These are phyloP conservation scores for Heliocidaris erythrogramma DNA, from an alignment of 35 echinoderm and acorn worm genomes.

Conservation along the genomic window DNA sequence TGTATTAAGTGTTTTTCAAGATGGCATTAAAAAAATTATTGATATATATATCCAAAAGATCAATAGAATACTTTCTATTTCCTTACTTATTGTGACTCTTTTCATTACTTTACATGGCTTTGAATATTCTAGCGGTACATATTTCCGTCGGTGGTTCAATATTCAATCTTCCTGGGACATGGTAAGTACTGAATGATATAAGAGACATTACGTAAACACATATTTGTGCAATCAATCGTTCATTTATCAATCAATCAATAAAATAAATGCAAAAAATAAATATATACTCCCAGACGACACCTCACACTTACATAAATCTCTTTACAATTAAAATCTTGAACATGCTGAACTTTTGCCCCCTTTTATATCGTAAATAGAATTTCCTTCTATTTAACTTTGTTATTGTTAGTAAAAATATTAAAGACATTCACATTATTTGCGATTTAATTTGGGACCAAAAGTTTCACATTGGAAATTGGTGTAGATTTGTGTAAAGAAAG, in stretches of 20 bases:
- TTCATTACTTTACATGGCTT: no score
- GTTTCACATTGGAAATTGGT: neutral
- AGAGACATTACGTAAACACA: neutral
- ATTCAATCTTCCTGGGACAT: no score
- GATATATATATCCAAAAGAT: no score
- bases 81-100: no score
- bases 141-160: no score
- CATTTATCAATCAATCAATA: conserved; percentile 41
- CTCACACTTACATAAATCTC: neutral
- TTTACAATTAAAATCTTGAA: conserved; percentile 3
- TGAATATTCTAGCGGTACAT: no score
- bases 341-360: neutral
- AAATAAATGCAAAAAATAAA: conserved; percentile 38
- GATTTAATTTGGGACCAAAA: neutral
- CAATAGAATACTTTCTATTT: no score
- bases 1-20: no score
- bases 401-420: neutral
- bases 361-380: neutral
- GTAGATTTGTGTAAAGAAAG: neutral
- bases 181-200: neutral
- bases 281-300: neutral
- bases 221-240: conserved; percentile 14
- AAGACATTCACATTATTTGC: neutral
- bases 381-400: neutral
- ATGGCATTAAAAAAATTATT: no score